phyloP scores from a whole-genome alignment of 2,113 vertebrate genomes.

The Enhydra lutris region DNA sequence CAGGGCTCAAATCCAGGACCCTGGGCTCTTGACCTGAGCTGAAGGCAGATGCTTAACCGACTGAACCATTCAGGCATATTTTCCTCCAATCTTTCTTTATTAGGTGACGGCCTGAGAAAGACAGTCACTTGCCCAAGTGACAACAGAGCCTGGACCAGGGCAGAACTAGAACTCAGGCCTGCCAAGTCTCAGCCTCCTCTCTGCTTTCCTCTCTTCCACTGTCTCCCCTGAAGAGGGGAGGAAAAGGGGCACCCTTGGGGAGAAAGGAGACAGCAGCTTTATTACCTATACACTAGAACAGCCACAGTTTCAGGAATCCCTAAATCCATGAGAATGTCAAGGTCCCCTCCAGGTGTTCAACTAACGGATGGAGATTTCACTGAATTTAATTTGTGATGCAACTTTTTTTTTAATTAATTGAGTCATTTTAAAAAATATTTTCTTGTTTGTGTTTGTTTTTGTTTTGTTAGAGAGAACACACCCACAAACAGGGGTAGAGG shows the following conservation, averaged over 20 bases:
- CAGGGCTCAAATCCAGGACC: too few species aligned
- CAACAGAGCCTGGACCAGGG: neutral
- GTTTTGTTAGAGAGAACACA: neutral
- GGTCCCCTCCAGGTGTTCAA: neutral
- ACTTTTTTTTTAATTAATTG: neutral
- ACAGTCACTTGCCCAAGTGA: neutral
- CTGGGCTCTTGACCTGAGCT: too few species aligned
- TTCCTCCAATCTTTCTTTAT: neutral
- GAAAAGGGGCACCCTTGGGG: neutral
- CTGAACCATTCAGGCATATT: neutral
- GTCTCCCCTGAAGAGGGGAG: neutral
- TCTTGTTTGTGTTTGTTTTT: neutral
- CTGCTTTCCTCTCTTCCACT: neutral
- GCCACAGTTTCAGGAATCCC: neutral
- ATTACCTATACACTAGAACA: neutral
- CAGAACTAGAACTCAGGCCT: neutral
- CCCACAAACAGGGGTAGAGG: neutral
- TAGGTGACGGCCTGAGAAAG: neutral
- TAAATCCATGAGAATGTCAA: neutral
- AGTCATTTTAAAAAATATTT: neutral
- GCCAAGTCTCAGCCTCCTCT: too few species aligned
- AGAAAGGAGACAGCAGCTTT: neutral
- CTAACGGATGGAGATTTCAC: neutral
- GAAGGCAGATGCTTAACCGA: too few species aligned
- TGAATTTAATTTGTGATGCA: neutral